Percentiles rank a stretch among this genome's conserved stretches.
phyloP scores from a whole-genome alignment of 2,888 invertebrate species.

The Xiphydria camelus region DNA sequence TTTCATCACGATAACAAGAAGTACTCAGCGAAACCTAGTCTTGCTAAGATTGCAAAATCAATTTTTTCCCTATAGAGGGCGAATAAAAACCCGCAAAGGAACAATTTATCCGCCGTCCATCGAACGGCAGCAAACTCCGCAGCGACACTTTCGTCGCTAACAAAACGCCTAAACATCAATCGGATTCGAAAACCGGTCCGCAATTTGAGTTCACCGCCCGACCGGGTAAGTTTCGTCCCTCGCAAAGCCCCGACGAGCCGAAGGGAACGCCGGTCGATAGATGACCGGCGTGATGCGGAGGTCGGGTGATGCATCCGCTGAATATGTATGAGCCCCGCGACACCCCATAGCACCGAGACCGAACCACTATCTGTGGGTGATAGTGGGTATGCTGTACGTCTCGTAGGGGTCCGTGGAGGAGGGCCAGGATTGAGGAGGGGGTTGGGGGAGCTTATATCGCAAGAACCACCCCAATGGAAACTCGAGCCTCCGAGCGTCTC shows the following conservation, averaged over 20 bases:
- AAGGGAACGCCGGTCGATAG: constrained; percentile 47
- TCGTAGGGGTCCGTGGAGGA: constrained; percentile 44
- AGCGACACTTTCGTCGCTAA: constrained; percentile 43
- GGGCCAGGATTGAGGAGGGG: constrained; percentile 25
- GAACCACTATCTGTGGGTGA: constrained; percentile 56
- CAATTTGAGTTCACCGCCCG: constrained; percentile 51
- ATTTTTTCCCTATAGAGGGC: too few relatives aligned
- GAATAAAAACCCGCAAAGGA: too few relatives aligned
- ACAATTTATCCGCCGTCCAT: constrained; percentile 4
- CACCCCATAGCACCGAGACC: constrained; percentile 52
- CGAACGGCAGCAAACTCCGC: constrained; percentile 10
- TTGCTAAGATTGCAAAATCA: too few relatives aligned
- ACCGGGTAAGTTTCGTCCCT: constrained; percentile 48
- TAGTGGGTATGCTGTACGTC: constrained; percentile 55
- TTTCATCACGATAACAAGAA: too few relatives aligned
- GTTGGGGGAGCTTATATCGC: constrained; percentile 47
- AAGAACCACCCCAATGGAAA: constrained; percentile 57
- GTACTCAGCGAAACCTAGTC: too few relatives aligned
- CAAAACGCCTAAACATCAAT: constrained; percentile 55
- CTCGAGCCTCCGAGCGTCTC: constrained; percentile 52
- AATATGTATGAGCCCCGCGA: constrained; percentile 67
- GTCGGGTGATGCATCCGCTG: constrained; percentile 65
- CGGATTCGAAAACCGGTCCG: constrained; percentile 54
- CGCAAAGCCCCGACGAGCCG: constrained; percentile 28
- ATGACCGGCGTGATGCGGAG: constrained; percentile 46